phyloP scores from a whole-genome alignment of 2,797 vertebrate genomes.

The Falco cherrug region DNA sequence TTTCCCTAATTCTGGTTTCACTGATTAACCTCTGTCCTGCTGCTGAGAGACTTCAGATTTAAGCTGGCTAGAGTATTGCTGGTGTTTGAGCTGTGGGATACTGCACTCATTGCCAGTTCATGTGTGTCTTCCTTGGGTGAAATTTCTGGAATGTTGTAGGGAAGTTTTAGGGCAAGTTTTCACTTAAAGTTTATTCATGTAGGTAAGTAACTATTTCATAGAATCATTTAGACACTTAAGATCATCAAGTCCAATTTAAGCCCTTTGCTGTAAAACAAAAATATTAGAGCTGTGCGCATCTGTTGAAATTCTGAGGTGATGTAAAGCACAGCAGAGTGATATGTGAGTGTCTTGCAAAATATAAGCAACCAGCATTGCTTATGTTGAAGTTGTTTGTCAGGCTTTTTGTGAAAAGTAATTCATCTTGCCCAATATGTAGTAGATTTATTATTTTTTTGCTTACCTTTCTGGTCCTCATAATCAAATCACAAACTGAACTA shows the following conservation, averaged over 20 bases:
- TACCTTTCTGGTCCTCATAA: neutral
- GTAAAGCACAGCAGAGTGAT: neutral
- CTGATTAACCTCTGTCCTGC: neutral
- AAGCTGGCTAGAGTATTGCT: neutral
- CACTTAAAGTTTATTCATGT: neutral
- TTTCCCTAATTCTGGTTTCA: neutral
- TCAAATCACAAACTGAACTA: neutral
- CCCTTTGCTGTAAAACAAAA: neutral
- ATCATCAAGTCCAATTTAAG: neutral
- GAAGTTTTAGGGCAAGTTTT: neutral
- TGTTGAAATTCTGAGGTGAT: neutral
- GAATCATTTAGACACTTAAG: neutral
- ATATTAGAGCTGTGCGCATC: neutral
- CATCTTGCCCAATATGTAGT: neutral
- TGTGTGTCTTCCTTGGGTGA: neutral
- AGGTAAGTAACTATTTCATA: neutral
- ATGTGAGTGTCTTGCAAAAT: neutral
- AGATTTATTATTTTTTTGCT: no score
- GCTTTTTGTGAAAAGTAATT: neutral
- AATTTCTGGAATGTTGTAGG: neutral
- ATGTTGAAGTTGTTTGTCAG: neutral
- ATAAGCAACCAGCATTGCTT: neutral
- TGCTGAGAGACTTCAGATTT: neutral
- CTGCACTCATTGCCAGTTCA: neutral
- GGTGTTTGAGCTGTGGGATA: neutral